Evolutionary conservation across 2,797 vertebrate genomes (phyloP), one percentile per base, ranked within the genome.

Genomic region (Saguinus oedipus): DNA sequence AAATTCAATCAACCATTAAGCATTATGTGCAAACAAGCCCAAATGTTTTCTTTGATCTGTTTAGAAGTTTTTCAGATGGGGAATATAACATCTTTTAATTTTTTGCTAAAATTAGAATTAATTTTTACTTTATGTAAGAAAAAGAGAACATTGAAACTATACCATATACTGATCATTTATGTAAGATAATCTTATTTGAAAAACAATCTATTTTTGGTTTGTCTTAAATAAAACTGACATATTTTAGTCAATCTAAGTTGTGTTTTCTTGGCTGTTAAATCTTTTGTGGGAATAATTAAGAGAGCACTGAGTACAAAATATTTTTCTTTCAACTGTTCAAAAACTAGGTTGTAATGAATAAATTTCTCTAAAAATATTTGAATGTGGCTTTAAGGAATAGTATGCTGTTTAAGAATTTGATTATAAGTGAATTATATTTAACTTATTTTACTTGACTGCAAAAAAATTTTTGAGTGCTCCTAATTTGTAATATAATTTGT

Each of bases 61-160:
- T 95, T 81, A 86, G 33, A 88, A 95, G 27, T 61, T 92, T 97
- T 88, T 97, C 76, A 55, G 22, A 74, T 93, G 87, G 64, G 36
- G 4, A 96, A 30, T 59, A 46, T 80, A 70, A 42, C 26, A 79
- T 92, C 19, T 96, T 90, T 92, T 93, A 93, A 81, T 48, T 94
- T 96, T 82, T 98, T 70, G 76, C 55, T 97, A 91, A 96, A 82
- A 95, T 92, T 94, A 92, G 92, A 90, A 57, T 94, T 95, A 89
- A 80, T 78, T 87, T 96, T 95, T 88, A 76, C 27, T 83, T 82
- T 70, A 83, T 83, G n/a, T 92, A 86, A 94, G 15, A 88, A 92
- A 94, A 90, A 90, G 2, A 79, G 11, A 9, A 88, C 13, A 90
- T 50, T 78, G 30, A 55, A 91, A 74, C 57, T 64, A 17, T 83